Evolutionary conservation across 2,113 vertebrate species (phyloP).

Genomic region (Anthoscopus minutus): DNA sequence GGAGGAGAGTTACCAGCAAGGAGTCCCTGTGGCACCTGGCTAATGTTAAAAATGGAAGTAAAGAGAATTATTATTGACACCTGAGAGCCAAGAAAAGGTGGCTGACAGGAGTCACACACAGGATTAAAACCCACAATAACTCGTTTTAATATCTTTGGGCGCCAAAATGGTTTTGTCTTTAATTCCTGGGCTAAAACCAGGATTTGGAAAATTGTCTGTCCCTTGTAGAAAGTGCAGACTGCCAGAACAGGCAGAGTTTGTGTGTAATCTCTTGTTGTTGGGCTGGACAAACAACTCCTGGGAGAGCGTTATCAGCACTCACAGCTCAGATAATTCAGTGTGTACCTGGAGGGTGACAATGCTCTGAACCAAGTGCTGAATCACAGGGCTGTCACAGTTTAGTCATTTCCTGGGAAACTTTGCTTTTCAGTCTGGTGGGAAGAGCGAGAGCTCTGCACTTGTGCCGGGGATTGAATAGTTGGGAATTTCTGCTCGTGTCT

Average conservation of each 20-base stretch:
- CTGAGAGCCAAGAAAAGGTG: neutral
- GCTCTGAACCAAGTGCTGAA: neutral
- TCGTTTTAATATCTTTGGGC: neutral
- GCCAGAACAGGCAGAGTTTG: neutral
- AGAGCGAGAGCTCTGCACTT: neutral
- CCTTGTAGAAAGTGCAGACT: neutral
- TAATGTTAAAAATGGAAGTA: neutral
- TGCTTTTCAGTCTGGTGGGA: neutral
- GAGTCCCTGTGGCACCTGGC: neutral
- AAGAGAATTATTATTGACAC: neutral
- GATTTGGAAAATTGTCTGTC: neutral
- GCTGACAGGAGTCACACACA: rapidly evolving
- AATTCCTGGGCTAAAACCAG: neutral
- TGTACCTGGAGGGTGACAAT: neutral
- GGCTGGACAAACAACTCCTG: neutral
- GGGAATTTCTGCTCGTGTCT: neutral
- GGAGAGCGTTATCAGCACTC: neutral
- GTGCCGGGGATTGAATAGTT: neutral
- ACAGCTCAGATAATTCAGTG: rapidly evolving
- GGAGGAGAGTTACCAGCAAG: neutral
- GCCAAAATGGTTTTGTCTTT: neutral
- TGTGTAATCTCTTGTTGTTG: neutral
- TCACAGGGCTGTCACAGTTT: neutral
- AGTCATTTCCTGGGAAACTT: conserved; percentile 32
- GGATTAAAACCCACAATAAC: neutral